These are phyloP conservation scores for Sarcophaga peregrina DNA, from an alignment of 1,140 invertebrate species.

Conservation along the genomic window DNA sequence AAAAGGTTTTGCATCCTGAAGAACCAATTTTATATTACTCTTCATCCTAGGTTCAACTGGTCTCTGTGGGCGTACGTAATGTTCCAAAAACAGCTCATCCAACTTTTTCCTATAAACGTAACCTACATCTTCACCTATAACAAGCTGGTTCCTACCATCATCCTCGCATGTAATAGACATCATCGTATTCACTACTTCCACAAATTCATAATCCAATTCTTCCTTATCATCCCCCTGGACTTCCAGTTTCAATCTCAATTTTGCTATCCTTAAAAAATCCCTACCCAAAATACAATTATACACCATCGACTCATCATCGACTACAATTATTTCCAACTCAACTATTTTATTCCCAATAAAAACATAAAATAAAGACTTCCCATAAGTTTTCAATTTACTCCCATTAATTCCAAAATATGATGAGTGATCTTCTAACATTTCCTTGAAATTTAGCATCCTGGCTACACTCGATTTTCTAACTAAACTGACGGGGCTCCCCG, in stretches of 20 bases:
- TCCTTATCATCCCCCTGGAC: too few relatives aligned
- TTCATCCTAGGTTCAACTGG: conserved; percentile 31
- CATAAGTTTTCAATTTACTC: conserved; percentile 38
- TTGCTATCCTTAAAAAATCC: conserved; percentile 36
- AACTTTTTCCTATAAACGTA: too few relatives aligned
- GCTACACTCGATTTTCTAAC: conserved; percentile 17
- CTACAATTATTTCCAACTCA: conserved; percentile 44
- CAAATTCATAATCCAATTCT: too few relatives aligned
- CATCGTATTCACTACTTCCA: neutral
- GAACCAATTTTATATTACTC: conserved; percentile 43
- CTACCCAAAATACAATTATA: conserved; percentile 45
- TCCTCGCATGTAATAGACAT: neutral
- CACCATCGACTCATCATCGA: conserved; percentile 45
- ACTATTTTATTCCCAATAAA: neutral
- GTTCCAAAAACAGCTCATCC: conserved; percentile 17
- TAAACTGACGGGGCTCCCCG: conserved; percentile 44
- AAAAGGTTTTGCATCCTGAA: conserved; percentile 48
- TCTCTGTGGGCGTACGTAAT: conserved; percentile 21
- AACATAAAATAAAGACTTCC: conserved; percentile 3
- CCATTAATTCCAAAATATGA: conserved; percentile 44
- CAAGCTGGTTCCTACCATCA: neutral
- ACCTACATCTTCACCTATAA: too few relatives aligned
- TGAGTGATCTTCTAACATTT: neutral
- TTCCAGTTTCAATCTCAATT: neutral
- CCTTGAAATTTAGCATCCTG: neutral